phyloP scores from a whole-genome alignment of 2,113 vertebrate species.

The Engraulis encrasicolus region DNA sequence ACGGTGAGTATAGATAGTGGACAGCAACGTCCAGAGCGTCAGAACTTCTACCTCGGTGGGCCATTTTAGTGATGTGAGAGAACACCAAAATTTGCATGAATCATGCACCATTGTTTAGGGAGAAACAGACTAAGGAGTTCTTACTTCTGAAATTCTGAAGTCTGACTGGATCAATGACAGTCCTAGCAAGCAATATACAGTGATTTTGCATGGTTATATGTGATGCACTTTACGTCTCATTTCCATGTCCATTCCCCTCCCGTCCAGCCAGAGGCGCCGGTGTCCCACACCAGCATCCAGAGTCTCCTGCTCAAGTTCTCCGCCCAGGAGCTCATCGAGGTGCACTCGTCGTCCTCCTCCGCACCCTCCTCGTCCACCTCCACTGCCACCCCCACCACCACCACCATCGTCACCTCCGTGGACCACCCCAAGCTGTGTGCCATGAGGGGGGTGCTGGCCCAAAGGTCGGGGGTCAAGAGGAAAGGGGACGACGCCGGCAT shows the following conservation, averaged over 20 bases:
- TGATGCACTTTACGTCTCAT: neutral
- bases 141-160: too few relatives aligned
- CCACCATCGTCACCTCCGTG: slow-evolving; percentile 84
- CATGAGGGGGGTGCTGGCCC: slow-evolving; percentile 81
- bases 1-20: slow-evolving; percentile 70
- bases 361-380: slow-evolving; percentile 42
- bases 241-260: neutral
- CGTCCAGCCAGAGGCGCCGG: slow-evolving; percentile 78
- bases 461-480: slow-evolving; percentile 71
- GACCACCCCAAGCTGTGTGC: slow-evolving; percentile 92
- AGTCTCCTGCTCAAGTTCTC: slow-evolving; percentile 92
- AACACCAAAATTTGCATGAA: too few relatives aligned
- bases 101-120: too few relatives aligned
- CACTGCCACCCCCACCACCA: slow-evolving; percentile 40
- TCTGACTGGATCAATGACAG: too few relatives aligned
- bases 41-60: too few relatives aligned
- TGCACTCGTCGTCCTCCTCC: slow-evolving; percentile 61
- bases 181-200: too few relatives aligned
- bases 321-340: slow-evolving; percentile 90
- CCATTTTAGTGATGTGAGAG: too few relatives aligned
- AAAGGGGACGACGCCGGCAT: slow-evolving; percentile 72
- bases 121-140: too few relatives aligned
- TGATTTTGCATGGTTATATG: too few relatives aligned
- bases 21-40: too few relatives aligned
- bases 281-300: slow-evolving; percentile 81